Percentiles rank a stretch among this genome's conserved stretches.
phyloP scores from a whole-genome alignment of 2,113 vertebrate genomes.

The Psephotus haematonotus region DNA sequence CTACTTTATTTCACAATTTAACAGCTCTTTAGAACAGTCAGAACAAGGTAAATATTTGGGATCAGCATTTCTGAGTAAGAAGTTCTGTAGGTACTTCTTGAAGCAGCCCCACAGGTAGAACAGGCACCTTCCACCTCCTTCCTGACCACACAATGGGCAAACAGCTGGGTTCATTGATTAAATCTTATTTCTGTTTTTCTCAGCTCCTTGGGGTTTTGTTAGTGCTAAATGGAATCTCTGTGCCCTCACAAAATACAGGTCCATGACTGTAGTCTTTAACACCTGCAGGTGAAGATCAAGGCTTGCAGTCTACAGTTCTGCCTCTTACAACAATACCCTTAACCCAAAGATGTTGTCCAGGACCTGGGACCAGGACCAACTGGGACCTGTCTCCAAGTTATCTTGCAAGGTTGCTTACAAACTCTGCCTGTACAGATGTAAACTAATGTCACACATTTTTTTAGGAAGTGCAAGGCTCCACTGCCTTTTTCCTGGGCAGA shows the following conservation, averaged over 20 bases:
- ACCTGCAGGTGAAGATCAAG: not conserved
- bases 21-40: not conserved
- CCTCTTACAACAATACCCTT: not conserved
- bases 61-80: not conserved
- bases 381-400: not conserved
- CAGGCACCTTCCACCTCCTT: not conserved
- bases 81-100: not conserved
- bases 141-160: not conserved
- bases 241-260: not conserved
- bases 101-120: not conserved
- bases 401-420: not conserved
- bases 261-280: not conserved
- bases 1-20: not conserved
- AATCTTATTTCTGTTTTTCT: not conserved
- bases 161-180: not conserved
- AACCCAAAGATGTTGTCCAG: not conserved
- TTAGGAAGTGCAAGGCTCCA: not conserved
- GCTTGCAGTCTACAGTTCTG: not conserved
- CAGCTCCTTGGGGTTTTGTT: rapidly evolving
- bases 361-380: not conserved
- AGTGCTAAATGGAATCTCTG: not conserved
- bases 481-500: not conserved
- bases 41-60: not conserved
- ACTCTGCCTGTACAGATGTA: not conserved
- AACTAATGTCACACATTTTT: not conserved